Evolutionary conservation across 1,140 invertebrate species (phyloP).

Genomic region (Tetramorium simillimum): DNA sequence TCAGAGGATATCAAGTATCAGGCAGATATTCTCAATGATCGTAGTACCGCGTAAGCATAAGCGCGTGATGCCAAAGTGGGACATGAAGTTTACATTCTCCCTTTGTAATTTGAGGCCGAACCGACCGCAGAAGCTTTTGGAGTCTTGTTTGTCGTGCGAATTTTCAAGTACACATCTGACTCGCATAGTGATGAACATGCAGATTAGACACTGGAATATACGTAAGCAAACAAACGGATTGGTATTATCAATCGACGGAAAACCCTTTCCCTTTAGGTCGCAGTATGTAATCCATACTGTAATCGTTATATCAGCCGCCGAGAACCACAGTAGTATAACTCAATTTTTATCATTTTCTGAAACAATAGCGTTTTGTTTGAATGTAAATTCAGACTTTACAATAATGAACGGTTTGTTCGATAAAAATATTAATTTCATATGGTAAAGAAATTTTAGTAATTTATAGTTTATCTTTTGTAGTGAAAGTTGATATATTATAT

Average conservation of each 20-base stretch:
- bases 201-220: constrained; percentile 26
- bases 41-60: constrained; percentile 1
- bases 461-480: too few relatives aligned
- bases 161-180: constrained; percentile 29
- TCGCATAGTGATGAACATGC: constrained; percentile 26
- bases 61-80: constrained; percentile 5
- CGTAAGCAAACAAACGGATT: constrained; percentile 25
- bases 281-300: not conserved
- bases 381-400: too few relatives aligned
- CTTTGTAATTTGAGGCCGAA: constrained; percentile 42
- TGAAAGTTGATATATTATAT: too few relatives aligned
- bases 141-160: constrained; percentile 42
- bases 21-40: constrained; percentile 6
- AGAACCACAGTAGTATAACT: too few relatives aligned
- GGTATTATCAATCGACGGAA: constrained; percentile 13
- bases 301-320: not conserved
- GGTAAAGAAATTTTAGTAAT: too few relatives aligned
- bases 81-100: not conserved
- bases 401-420: too few relatives aligned
- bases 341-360: too few relatives aligned
- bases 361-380: too few relatives aligned
- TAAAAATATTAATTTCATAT: too few relatives aligned
- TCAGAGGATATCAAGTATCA: constrained; percentile 21
- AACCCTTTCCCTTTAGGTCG: not conserved
- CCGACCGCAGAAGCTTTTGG: constrained; percentile 10